Evolutionary conservation across 2,113 vertebrate species (phyloP).

Genomic region (Tenrec ecaudatus): DNA sequence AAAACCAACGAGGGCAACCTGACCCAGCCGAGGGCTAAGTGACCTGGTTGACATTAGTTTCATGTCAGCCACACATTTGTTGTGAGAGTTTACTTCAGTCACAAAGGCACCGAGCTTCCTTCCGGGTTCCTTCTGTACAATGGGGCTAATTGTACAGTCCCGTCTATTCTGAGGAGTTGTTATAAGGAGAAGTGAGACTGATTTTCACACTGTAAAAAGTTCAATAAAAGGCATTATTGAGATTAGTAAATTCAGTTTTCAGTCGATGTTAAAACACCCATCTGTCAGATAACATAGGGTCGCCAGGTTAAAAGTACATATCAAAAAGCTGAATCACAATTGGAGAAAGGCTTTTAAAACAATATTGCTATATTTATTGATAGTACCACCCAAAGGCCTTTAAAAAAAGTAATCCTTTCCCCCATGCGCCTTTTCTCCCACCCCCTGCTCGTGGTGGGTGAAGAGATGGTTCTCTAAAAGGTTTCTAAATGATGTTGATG

Average conservation of each 20-base stretch:
- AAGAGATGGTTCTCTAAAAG: slow-evolving; percentile 78
- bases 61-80: neutral
- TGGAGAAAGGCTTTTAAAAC: slow-evolving; percentile 72
- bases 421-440: slow-evolving; percentile 33
- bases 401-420: slow-evolving; percentile 71
- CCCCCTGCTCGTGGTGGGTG: neutral
- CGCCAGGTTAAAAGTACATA: slow-evolving; percentile 67
- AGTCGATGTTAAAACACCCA: slow-evolving; percentile 55
- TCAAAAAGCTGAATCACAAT: slow-evolving; percentile 67
- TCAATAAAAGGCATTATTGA: slow-evolving; percentile 67
- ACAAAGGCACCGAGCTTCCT: neutral
- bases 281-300: slow-evolving; percentile 43
- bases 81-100: neutral
- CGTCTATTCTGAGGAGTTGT: slow-evolving; percentile 29
- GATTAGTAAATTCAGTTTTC: slow-evolving; percentile 74
- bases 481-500: slow-evolving; percentile 79
- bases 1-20: neutral
- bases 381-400: slow-evolving; percentile 65
- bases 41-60: neutral
- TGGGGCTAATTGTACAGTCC: slow-evolving; percentile 63
- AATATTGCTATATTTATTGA: slow-evolving; percentile 69
- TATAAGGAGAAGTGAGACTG: slow-evolving; percentile 19
- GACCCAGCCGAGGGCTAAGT: neutral
- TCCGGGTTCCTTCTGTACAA: slow-evolving; percentile 60
- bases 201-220: slow-evolving; percentile 67